phyloP scores from a whole-genome alignment of 2,797 vertebrate genomes.

The Catamblyrhynchus diadema region DNA sequence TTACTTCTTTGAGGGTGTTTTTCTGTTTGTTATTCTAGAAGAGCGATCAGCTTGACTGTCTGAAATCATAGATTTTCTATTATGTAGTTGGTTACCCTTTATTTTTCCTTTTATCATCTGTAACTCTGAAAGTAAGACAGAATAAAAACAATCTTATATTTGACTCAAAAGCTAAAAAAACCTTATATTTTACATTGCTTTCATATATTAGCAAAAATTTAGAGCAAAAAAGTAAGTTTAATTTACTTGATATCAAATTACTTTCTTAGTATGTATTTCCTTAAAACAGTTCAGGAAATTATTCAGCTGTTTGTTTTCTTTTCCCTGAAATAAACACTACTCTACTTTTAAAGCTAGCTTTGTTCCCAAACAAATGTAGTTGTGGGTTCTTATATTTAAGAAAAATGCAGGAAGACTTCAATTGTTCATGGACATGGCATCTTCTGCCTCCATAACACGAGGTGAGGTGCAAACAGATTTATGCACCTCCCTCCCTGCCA shows the following conservation, averaged over 20 bases:
- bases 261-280: neutral
- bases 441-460: conserved; percentile 3
- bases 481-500: neutral
- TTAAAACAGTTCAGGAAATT: conserved; percentile 14
- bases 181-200: conserved; percentile 18
- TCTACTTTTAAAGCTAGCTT: neutral
- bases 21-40: neutral
- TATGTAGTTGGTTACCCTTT: neutral
- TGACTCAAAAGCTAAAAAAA: conserved; percentile 16
- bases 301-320: neutral
- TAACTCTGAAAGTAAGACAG: conserved; percentile 45
- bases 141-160: conserved; percentile 14
- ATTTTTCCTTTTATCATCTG: neutral
- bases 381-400: conserved; percentile 9
- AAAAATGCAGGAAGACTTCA: neutral
- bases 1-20: neutral
- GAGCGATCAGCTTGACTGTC: neutral
- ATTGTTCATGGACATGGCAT: conserved; percentile 14
- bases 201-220: neutral
- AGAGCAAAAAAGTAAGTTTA: neutral
- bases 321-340: neutral
- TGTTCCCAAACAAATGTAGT: neutral
- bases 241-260: conserved; percentile 2
- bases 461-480: conserved; percentile 8
- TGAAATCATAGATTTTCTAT: neutral